These are phyloP conservation scores for Macrostomum cliftonense DNA, from an alignment of 2,888 invertebrate species.

Conservation along the genomic window DNA sequence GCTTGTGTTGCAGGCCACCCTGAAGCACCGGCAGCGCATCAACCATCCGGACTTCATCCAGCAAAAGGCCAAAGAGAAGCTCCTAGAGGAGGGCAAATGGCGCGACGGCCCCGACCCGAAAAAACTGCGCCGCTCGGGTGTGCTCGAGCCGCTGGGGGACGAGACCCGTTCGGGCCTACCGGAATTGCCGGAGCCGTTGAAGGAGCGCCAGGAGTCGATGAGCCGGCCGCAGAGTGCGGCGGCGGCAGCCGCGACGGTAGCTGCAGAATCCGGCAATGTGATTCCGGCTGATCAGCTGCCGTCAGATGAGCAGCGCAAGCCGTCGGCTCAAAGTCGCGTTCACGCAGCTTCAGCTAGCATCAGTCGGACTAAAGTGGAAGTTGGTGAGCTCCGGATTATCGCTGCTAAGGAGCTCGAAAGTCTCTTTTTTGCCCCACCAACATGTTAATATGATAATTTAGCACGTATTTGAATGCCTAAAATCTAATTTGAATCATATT, in stretches of 20 bases:
- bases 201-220: not conserved
- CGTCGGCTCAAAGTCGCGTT: no score
- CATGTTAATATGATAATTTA: no score
- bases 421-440: no score
- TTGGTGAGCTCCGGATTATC: no score
- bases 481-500: not conserved
- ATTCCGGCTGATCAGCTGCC: no score
- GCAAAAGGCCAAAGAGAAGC: conserved; percentile 19
- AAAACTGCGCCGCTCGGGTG: conserved; percentile 18
- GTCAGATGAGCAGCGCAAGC: no score
- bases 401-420: no score
- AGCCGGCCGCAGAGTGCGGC: conserved; percentile 4
- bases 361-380: no score
- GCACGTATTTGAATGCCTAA: no score
- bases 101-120: conserved; percentile 15
- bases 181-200: conserved; percentile 11
- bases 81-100: conserved; percentile 18
- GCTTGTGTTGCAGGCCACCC: conserved; percentile 25
- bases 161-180: conserved; percentile 20
- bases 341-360: no score
- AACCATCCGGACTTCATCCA: conserved; percentile 29
- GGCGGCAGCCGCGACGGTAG: not conserved
- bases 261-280: no score
- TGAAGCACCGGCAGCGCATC: conserved; percentile 26
- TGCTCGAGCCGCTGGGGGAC: conserved; percentile 24